Base-by-base conservation (phyloP, 2,888 invertebrate species). In the Habrosyne pyritoides region DNA sequence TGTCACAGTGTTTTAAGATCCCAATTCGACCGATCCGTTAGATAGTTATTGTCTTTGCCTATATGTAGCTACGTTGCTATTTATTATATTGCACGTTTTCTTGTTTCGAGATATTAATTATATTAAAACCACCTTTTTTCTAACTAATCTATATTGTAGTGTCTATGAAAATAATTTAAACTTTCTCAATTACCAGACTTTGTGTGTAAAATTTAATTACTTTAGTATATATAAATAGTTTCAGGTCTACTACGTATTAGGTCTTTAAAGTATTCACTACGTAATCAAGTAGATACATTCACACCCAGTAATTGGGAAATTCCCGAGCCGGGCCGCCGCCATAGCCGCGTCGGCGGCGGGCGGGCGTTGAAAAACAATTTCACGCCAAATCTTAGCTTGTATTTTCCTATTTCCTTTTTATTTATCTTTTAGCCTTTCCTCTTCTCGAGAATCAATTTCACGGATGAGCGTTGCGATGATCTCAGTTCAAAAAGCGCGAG, bases 1-100 rank as follows among this genome's bases (percentile, higher is more conserved):
- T 91, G 93, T 93, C 93, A 91, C 93, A 89, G 91, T 93, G 93
- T 93, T 93, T 93, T 93, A 93, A 93, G 90, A 89, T 90, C 89
- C 89, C 88, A 87, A 91, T 90, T 91, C 86, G 83, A 84, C 83
- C 85, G 81, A 86, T 82, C 83, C 82, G 77, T 77, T 80, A 75
- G 73, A 79, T 75, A 77, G 77, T 79, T 83, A 77, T 79, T 77
- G 72, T 71, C 68, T 70, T 64, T 73, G 62, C 64, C 66, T 59
- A 67, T 57, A 68, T 60, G 52, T 46, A 47, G 55, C 47, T 52
- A 8, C n/a, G 21, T 51, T 21, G 54, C 42, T 42, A 42, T 18
- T 8, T 42, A 4, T 36, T 42, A 18, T 42, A 8, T 42, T 18
- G 2, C 42, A 42, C 8, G n/a, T 42, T 42, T 42, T 18, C 18